A percentile compares a stretch with the other conserved stretches of the same genome.
Evolutionary conservation across 2,113 vertebrate genomes (phyloP).

Genomic region (Bufo gargarizans): DNA sequence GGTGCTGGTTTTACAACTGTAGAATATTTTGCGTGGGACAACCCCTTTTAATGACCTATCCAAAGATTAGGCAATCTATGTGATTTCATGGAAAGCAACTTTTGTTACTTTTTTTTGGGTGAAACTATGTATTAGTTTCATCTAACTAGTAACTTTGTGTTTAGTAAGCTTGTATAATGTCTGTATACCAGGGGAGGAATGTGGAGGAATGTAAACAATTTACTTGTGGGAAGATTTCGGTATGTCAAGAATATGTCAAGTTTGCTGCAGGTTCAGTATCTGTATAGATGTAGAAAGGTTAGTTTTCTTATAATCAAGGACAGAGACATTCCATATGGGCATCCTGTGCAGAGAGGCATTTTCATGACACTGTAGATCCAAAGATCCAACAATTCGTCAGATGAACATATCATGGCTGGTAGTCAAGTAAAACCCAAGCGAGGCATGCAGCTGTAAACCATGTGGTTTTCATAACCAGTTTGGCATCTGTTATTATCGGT

Average conservation of each 20-base stretch:
- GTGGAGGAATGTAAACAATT: slow-evolving; percentile 31
- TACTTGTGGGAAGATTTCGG: slow-evolving; percentile 10
- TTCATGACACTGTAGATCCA: too few relatives aligned
- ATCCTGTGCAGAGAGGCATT: too few relatives aligned
- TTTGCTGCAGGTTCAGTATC: not conserved
- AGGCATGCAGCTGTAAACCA: too few relatives aligned
- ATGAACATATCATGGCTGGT: too few relatives aligned
- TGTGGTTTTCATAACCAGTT: not conserved
- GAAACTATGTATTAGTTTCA: not conserved
- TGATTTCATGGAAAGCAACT: not conserved
- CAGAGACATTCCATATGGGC: not conserved
- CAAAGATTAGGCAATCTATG: not conserved
- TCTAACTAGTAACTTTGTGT: not conserved
- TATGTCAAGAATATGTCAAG: not conserved
- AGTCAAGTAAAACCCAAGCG: too few relatives aligned
- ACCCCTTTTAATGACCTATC: not conserved
- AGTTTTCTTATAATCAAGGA: not conserved
- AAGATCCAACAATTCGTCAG: too few relatives aligned
- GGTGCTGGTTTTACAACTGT: too few relatives aligned
- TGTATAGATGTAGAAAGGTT: not conserved
- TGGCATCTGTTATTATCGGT: not conserved
- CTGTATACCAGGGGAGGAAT: not conserved
- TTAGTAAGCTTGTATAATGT: not conserved
- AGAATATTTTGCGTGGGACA: too few relatives aligned
- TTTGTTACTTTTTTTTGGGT: not conserved